Evolutionary conservation across 2,113 vertebrate species (phyloP), one percentile per base, ranked within the genome.

Genomic region (Calyptomena viridis): DNA sequence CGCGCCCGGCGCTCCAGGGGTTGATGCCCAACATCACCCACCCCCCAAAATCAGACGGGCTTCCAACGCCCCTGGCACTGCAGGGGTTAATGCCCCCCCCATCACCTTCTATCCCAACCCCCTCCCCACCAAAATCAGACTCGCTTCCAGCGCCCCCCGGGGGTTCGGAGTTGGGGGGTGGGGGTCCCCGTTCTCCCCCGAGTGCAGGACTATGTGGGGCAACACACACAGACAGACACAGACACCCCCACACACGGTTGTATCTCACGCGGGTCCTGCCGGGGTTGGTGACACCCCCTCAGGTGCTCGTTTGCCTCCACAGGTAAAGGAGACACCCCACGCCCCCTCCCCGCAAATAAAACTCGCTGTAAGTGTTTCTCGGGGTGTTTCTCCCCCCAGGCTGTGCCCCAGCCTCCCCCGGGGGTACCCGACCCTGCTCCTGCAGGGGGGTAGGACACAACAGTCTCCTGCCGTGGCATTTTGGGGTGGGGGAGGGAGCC

Each of bases 311-410:
- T 63, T 33, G 71, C 39, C 14, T 46, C 15, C 71, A 1, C 0
- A 11, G 39, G 15, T 23, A 11, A 23, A 53, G 62, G 52, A 16
- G 6, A 18, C 25, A 8, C 7, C 6, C 25, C 28, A 2, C n/a
- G 8, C 5, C 3, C 37, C 42, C 53, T 59, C 24, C 1, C 7
- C 33, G 14, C 35, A 3, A 5, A 24, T 12, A 19, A 35, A 30
- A 18, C 23, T 8, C 37, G 0, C 39, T 24, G 19, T 1, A 0
- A 6, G 37, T 2, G 11, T 5, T 37, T 8, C 69, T 35, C 0
- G 2, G 75, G 74, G 40, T 5, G 59, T 24, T 49, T 30, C 4
- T 1, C 2, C 21, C 52, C 76, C 40, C 14, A 6, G 2, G 30
- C 52, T 16, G 33, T 22, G 14, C 18, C 73, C 68, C 69, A 5